Percentiles rank a stretch among this genome's conserved stretches.
Conservation (phyloP, 2,797 vertebrate genomes). For the Sebastes steindachneri region DNA sequence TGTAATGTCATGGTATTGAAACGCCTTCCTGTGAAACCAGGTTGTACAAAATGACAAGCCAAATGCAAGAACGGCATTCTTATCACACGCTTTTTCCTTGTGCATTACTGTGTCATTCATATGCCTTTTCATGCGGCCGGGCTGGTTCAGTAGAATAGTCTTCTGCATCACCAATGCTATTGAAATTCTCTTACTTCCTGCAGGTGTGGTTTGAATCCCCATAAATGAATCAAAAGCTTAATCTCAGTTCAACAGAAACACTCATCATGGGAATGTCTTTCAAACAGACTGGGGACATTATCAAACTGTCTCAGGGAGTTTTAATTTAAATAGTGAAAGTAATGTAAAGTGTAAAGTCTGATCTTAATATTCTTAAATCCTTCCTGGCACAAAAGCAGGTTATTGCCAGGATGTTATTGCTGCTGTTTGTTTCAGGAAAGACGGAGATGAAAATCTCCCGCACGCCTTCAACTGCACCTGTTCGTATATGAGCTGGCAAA, state of each 20-base stretch:
- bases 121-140: too few species aligned
- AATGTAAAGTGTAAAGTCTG: neutral
- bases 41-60: too few species aligned
- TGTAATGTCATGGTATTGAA: too few species aligned
- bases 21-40: too few species aligned
- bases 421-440: neutral
- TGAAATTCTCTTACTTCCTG: too few species aligned
- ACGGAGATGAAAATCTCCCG: neutral
- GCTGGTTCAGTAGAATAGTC: too few species aligned
- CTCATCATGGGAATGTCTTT: accelerated
- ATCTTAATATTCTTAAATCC: neutral
- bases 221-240: neutral
- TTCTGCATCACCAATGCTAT: too few species aligned
- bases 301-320: neutral
- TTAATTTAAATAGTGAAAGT: neutral
- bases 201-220: neutral
- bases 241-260: too few species aligned
- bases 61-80: too few species aligned
- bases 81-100: too few species aligned
- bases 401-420: constrained; percentile 5
- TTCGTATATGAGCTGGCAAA: constrained; percentile 6
- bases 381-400: neutral
- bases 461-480: neutral
- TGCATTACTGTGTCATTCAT: too few species aligned
- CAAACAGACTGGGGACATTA: neutral